A percentile compares a stretch with the other conserved stretches of the same genome.
Evolutionary conservation across 1,140 invertebrate genomes (phyloP).

Genomic region (Sitophilus oryzae): DNA sequence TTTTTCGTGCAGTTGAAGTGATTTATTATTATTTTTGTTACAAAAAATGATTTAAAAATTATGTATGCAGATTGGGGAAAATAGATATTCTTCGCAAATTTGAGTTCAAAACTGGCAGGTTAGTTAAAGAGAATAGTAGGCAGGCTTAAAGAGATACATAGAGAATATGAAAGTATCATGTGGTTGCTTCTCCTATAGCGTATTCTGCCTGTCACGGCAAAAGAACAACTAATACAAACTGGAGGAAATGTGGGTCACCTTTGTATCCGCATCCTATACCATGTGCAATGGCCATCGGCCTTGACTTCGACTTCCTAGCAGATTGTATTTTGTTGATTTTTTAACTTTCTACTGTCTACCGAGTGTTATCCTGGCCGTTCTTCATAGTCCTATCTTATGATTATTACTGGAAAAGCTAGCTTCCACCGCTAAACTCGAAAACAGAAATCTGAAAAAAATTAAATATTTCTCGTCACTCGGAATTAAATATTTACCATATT

Average conservation of each 20-base stretch:
- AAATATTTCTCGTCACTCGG: too few relatives aligned
- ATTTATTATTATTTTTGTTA: too few relatives aligned
- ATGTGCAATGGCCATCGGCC: slow-evolving; percentile 19
- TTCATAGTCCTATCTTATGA: too few relatives aligned
- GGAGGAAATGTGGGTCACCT: slow-evolving; percentile 28
- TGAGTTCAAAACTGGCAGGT: background rate
- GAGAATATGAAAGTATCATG: slow-evolving; percentile 15
- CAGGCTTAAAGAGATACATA: background rate
- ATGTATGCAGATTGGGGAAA: too few relatives aligned
- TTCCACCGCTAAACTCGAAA: too few relatives aligned
- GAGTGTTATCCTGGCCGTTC: slow-evolving; percentile 8
- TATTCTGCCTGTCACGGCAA: slow-evolving; percentile 22
- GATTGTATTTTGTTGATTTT: slow-evolving; percentile 24
- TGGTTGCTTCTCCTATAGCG: background rate
- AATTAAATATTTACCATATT: too few relatives aligned
- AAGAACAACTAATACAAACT: slow-evolving; percentile 29
- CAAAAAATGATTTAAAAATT: too few relatives aligned
- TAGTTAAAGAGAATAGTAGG: background rate
- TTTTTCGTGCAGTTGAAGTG: too few relatives aligned
- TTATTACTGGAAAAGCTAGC: too few relatives aligned
- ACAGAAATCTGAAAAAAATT: too few relatives aligned
- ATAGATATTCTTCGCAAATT: background rate
- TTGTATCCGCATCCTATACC: slow-evolving; percentile 28
- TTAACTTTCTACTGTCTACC: slow-evolving; percentile 26
- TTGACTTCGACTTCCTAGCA: slow-evolving; percentile 16